A percentile compares a stretch with the other conserved stretches of the same genome.
phyloP scores from a whole-genome alignment of 2,797 vertebrate genomes.

The Manis javanica region DNA sequence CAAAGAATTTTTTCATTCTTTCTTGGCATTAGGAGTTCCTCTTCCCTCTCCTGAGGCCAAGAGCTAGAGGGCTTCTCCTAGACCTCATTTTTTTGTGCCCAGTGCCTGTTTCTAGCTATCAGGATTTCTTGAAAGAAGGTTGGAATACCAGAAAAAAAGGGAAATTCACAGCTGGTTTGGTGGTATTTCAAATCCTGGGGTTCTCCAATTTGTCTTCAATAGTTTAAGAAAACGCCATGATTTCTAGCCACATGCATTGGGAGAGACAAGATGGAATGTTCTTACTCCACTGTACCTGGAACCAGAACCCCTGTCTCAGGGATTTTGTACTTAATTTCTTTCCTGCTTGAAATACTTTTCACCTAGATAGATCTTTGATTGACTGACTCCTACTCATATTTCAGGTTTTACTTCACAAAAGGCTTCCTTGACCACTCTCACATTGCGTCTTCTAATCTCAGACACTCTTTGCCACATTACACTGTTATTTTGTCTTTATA shows the following conservation, averaged over 20 bases:
- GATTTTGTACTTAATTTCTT: background rate
- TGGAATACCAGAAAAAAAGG: background rate
- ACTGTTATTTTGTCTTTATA: background rate
- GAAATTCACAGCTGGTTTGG: background rate
- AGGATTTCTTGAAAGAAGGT: background rate
- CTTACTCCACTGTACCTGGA: background rate
- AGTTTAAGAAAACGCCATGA: background rate
- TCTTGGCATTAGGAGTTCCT: background rate
- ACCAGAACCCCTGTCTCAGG: background rate
- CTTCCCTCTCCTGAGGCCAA: background rate
- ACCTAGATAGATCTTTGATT: background rate
- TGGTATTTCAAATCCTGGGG: background rate
- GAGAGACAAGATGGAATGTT: background rate
- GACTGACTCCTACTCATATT: background rate
- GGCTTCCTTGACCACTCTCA: background rate
- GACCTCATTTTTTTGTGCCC: background rate
- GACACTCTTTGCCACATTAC: background rate
- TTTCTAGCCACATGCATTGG: background rate
- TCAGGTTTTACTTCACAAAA: background rate
- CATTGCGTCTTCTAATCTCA: background rate
- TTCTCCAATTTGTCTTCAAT: background rate
- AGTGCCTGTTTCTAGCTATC: background rate
- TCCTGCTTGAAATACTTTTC: background rate
- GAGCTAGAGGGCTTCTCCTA: background rate
- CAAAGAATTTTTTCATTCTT: background rate